Conservation (phyloP, 2,888 invertebrate genomes). For the Tuta absoluta region DNA sequence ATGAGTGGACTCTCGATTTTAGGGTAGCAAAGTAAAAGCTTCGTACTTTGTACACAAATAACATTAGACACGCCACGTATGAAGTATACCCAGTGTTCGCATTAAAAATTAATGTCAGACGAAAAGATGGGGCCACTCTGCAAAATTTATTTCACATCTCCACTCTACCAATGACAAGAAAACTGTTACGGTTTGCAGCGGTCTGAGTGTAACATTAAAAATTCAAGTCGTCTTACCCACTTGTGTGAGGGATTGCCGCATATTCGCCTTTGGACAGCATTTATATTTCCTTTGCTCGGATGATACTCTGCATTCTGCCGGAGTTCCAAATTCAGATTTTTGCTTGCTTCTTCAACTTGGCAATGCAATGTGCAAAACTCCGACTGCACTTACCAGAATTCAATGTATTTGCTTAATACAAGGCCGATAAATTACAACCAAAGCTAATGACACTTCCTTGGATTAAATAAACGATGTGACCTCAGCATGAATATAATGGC, state of each 20-base stretch:
- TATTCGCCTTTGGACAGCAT: constrained; percentile 79
- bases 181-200: constrained; percentile 82
- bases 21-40: constrained; percentile 52
- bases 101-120: constrained; percentile 79
- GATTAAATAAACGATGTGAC: constrained; percentile 54
- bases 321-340: constrained; percentile 50
- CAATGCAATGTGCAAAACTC: constrained; percentile 5
- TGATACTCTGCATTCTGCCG: constrained; percentile 58
- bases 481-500: constrained; percentile 69
- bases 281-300: constrained; percentile 77
- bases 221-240: constrained; percentile 80
- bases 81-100: constrained; percentile 73
- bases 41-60: constrained; percentile 66
- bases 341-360: constrained; percentile 18
- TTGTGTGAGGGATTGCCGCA: constrained; percentile 81
- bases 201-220: constrained; percentile 82
- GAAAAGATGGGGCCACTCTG: constrained; percentile 82
- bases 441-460: constrained; percentile 44
- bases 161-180: constrained; percentile 80
- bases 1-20: constrained; percentile 39
- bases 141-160: constrained; percentile 82
- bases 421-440: constrained; percentile 31
- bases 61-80: constrained; percentile 75
- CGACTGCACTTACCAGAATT: background rate
- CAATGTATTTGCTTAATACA: constrained; percentile 15